phyloP scores from a whole-genome alignment of 1,140 invertebrate species.

The Drosophila tani region DNA sequence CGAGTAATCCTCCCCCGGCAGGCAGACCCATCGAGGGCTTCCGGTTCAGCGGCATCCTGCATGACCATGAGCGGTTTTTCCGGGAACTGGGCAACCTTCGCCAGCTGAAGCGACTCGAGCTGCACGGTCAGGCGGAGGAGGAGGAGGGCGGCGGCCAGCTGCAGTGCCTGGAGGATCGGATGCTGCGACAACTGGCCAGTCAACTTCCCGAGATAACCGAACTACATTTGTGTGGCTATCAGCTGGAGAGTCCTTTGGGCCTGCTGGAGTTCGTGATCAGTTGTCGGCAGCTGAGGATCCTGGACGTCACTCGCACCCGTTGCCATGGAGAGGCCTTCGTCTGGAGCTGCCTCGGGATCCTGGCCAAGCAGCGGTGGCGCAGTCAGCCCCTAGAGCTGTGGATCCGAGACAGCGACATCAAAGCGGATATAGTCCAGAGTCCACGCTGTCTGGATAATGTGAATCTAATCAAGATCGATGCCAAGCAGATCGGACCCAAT shows the following conservation, averaged over 20 bases:
- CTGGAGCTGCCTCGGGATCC: constrained; percentile 49
- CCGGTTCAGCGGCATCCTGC: constrained; percentile 62
- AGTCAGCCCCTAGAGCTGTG: constrained; percentile 59
- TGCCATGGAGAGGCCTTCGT: constrained; percentile 63
- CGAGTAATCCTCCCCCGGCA: constrained; percentile 8
- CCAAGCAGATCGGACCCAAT: constrained; percentile 35
- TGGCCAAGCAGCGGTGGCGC: constrained; percentile 69
- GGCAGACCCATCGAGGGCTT: constrained; percentile 61
- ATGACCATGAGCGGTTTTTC: constrained; percentile 71
- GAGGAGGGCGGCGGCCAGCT: constrained; percentile 32
- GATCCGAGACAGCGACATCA: constrained; percentile 66
- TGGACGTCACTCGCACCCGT: constrained; percentile 49
- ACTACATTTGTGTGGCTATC: constrained; percentile 68
- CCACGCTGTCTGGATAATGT: constrained; percentile 50
- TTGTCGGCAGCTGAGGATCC: constrained; percentile 58
- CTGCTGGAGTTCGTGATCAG: constrained; percentile 59
- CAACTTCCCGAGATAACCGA: constrained; percentile 56
- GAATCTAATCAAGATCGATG: constrained; percentile 57
- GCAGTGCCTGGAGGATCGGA: constrained; percentile 63
- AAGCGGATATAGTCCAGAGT: constrained; percentile 43
- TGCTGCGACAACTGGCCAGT: constrained; percentile 42
- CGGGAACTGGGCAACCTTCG: constrained; percentile 59
- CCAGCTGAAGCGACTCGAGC: constrained; percentile 46
- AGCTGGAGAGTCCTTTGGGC: constrained; percentile 62
- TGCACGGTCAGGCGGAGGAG: constrained; percentile 44